These are phyloP conservation scores for Saccostrea glomerata DNA, from an alignment of 1,140 invertebrate genomes.

Conservation along the genomic window DNA sequence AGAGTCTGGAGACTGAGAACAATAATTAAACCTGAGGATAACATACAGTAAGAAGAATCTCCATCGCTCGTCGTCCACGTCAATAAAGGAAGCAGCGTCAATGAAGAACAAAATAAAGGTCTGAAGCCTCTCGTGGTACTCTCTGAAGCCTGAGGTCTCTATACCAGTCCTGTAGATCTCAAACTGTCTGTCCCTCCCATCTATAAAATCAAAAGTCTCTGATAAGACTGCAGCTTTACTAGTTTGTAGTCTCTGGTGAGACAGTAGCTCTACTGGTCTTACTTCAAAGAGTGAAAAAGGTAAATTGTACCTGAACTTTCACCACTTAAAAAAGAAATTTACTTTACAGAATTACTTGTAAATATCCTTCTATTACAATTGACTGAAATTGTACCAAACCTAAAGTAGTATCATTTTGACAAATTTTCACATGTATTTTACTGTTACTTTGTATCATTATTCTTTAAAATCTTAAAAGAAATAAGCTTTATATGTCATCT, in stretches of 20 bases:
- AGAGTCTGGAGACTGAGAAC: not conserved
- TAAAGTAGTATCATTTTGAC: too few relatives aligned
- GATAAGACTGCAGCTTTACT: too few relatives aligned
- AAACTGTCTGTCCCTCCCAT: constrained; percentile 80
- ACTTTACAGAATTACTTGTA: too few relatives aligned
- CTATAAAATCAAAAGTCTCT: constrained; percentile 58
- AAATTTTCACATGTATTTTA: too few relatives aligned
- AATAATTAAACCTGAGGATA: not conserved
- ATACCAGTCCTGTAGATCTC: constrained; percentile 86
- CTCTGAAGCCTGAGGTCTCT: constrained; percentile 86
- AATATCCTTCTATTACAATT: constrained; percentile 40
- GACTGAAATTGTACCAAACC: constrained; percentile 65
- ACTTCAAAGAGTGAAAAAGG: too few relatives aligned
- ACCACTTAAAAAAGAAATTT: too few relatives aligned
- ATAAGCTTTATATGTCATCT: too few relatives aligned
- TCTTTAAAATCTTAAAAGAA: too few relatives aligned
- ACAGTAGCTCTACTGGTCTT: too few relatives aligned
- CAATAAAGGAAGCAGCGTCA: constrained; percentile 92
- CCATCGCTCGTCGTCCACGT: constrained; percentile 95
- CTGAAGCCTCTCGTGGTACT: constrained; percentile 91
- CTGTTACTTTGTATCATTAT: too few relatives aligned
- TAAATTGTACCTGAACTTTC: too few relatives aligned
- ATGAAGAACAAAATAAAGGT: constrained; percentile 97
- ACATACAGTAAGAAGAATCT: constrained; percentile 92
- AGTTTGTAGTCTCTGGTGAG: too few relatives aligned